Evolutionary conservation across 2,113 vertebrate genomes (phyloP), one percentile per base, ranked within the genome.

Genomic region (Pangasianodon hypophthalmus): DNA sequence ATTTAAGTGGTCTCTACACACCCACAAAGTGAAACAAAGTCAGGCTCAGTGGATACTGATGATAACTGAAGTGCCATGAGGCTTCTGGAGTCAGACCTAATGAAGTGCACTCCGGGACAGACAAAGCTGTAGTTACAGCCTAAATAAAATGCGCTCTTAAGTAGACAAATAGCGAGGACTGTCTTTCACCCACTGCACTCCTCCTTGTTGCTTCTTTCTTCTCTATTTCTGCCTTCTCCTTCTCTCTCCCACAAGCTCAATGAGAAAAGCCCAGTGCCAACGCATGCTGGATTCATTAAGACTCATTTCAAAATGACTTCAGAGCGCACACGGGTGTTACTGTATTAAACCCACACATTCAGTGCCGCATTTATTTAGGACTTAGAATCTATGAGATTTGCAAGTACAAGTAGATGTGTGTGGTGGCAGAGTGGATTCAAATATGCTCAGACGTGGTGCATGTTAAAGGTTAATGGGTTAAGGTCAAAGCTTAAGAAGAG

Each of bases 351-450:
- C 29, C 18, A 92, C 92, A 86, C 79, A 85, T 89, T 90, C 88
- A 86, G 84, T 52, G 52, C 62, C 84, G 46, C 82, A 58, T 54
- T 91, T 88, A 93, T 90, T 90, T 91, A 89, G 62, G 86, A 75
- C 50, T 92, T 91, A 41, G 56, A 88, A 93, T 93, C 92, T 93
- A 71, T 91, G 91, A 92, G 87, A 73, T 82, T 84, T 92, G 91
- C 80, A 87, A 88, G 90, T 91, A 88, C 86, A 89, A 89, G 84
- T 93, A 93, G 91, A 88, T 93, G 93, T 89, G 80, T 56, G 60
- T 82, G 32, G 37, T 87, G 84, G 87, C 87, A 52, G 52, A 80
- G 69, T 75, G 82, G 88, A 92, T 87, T 62, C 60, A 87, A 48
- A 86, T 24, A 60, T 67, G 75, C 50, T 88, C 37, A 90, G 75